Evolutionary conservation across 2,113 vertebrate genomes (phyloP).

Genomic region (Megaceryle torquata): DNA sequence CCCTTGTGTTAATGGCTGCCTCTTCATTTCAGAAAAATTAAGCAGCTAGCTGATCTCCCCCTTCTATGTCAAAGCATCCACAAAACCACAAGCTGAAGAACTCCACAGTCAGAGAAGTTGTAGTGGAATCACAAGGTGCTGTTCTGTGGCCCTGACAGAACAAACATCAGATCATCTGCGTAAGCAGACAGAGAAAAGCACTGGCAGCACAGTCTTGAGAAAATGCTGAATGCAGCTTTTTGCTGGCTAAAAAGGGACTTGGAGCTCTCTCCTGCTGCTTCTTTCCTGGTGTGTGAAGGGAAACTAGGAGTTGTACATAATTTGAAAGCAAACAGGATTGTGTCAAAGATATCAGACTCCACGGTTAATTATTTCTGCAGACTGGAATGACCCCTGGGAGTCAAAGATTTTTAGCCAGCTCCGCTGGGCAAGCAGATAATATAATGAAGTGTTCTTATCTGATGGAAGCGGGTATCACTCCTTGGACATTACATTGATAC

Average conservation of each 20-base stretch:
- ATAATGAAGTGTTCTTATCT: background rate
- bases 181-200: background rate
- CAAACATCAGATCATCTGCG: background rate
- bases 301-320: slow-evolving; percentile 7
- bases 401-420: background rate
- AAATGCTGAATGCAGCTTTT: slow-evolving; percentile 39
- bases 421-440: background rate
- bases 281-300: background rate
- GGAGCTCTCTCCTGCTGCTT: slow-evolving; percentile 29
- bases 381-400: background rate
- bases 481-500: background rate
- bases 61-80: background rate
- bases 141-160: background rate
- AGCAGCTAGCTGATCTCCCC: background rate
- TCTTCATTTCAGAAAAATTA: background rate
- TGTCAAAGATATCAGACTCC: background rate
- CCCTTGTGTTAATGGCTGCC: background rate
- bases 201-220: background rate
- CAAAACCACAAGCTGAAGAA: background rate
- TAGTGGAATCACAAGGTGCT: background rate
- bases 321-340: slow-evolving; percentile 27
- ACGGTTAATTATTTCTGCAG: slow-evolving; percentile 11
- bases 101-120: background rate
- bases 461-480: background rate
- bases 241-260: slow-evolving; percentile 14